Evolutionary conservation across 2,888 invertebrate species (phyloP), one percentile per base, ranked within the genome.

Genomic region (Oligia strigilis): DNA sequence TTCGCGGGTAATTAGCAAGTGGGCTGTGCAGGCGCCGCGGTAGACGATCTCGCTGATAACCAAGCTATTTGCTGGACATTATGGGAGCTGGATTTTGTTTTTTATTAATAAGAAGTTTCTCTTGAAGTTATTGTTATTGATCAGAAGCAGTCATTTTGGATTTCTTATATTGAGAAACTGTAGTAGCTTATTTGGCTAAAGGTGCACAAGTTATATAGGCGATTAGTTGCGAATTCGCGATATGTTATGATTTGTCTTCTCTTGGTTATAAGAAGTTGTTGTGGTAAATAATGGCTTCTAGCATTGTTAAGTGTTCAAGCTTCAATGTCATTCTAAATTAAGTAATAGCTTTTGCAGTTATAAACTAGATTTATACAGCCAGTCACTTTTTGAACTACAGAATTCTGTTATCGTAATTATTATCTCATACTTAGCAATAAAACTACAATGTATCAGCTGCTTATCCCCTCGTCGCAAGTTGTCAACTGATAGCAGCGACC

Each of bases 1-100:
- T 87, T 90, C 88, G 83, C 88, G 75, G 87, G 92, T 93, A 93
- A 93, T 93, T 93, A 93, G 93, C 88, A 84, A 89, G 87, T 88
- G 87, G 85, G 79, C 82, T 83, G 90, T 89, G 89, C 90, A 91
- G 90, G 91, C 93, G 92, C 90, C 90, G 88, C 82, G 83, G 83
- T 76, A 71, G 72, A 77, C 78, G 89, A 88, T 88, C 83, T 55
- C 11, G 14, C 62, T 73, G 90, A 89, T 89, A 88, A 82, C 81
- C 52, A n/a, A 77, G 80, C 80, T 86, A 88, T 90, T 88, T 80
- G 80, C 84, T 87, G 79, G 76, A 78, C 80, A 77, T 78, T 87
- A 82, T 79, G 79, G 77, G 77, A 81, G 36, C 72, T 67, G 81
- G 43, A 64, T 46, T 72, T 87, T 66, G 62, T 85, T 78, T 83